Conservation (phyloP, 2,797 vertebrate species). For the Pitangus sulphuratus region DNA sequence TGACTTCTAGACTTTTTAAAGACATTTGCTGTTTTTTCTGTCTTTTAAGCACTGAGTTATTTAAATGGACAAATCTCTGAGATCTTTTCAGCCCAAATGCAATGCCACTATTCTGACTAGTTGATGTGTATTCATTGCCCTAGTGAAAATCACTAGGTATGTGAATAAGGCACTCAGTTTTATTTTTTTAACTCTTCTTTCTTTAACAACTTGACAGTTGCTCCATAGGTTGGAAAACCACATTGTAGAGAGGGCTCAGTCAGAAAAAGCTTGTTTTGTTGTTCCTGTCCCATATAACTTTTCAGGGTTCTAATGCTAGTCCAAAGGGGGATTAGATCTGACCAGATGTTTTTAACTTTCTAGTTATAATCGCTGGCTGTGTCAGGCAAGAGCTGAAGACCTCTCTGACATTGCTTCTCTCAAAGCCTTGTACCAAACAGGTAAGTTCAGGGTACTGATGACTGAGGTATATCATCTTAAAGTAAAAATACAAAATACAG, state of each 20-base stretch:
- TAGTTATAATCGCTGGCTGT: conserved; percentile 96
- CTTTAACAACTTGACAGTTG: neutral
- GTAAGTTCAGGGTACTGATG: conserved; percentile 70
- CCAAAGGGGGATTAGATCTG: neutral
- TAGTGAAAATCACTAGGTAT: neutral
- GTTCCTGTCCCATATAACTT: neutral
- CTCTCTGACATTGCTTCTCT: conserved; percentile 95
- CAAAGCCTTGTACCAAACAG: conserved; percentile 96
- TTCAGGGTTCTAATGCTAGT: neutral
- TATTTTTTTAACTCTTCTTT: neutral
- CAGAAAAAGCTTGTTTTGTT: neutral
- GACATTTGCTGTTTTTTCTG: no score
- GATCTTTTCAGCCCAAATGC: neutral
- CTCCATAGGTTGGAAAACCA: neutral
- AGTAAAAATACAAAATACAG: neutral
- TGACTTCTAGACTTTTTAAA: neutral
- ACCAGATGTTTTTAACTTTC: conserved; percentile 37
- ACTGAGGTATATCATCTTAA: neutral
- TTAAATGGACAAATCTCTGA: neutral
- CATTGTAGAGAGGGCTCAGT: neutral
- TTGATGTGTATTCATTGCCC: neutral
- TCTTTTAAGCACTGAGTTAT: neutral
- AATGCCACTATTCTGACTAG: neutral
- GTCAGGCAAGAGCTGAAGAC: conserved; percentile 93
- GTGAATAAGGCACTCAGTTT: neutral